A percentile compares a stretch with the other conserved stretches of the same genome.
Conservation (phyloP, 1,140 invertebrate genomes). For the Cyclina sinensis region DNA sequence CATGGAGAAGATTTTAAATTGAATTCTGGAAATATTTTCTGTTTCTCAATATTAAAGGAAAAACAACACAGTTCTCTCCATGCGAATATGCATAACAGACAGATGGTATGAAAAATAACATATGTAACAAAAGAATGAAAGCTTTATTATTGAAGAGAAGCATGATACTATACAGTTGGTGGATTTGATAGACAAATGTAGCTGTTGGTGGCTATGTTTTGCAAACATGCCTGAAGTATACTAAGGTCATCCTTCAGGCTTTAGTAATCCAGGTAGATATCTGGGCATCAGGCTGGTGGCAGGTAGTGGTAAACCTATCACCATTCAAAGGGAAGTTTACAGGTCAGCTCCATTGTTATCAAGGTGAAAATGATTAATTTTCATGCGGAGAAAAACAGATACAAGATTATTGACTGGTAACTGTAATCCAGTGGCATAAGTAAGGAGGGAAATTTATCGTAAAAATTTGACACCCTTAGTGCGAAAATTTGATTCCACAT, state of each 20-base stretch:
- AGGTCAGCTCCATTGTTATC: constrained; percentile 19
- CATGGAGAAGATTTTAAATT: no score
- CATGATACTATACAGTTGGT: no score
- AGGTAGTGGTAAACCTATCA: not conserved
- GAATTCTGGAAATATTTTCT: no score
- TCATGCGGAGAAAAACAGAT: not conserved
- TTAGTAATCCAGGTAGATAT: not conserved
- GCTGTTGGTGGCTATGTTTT: not conserved
- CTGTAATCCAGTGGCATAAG: not conserved
- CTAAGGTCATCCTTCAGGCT: not conserved
- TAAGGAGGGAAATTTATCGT: not conserved
- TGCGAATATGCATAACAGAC: no score
- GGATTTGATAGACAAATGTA: not conserved
- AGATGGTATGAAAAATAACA: no score
- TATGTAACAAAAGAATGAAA: no score
- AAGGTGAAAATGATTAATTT: constrained; percentile 20
- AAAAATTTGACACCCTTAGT: constrained; percentile 2
- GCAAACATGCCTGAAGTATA: not conserved
- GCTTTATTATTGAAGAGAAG: no score
- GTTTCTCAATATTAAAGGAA: no score
- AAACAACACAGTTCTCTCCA: no score
- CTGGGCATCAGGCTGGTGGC: not conserved
- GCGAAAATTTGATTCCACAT: not conserved
- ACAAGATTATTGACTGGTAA: constrained; percentile 22
- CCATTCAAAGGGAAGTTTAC: constrained; percentile 21